Base-by-base conservation (phyloP, 2,888 invertebrate genomes). In the Cantharis lateralis region DNA sequence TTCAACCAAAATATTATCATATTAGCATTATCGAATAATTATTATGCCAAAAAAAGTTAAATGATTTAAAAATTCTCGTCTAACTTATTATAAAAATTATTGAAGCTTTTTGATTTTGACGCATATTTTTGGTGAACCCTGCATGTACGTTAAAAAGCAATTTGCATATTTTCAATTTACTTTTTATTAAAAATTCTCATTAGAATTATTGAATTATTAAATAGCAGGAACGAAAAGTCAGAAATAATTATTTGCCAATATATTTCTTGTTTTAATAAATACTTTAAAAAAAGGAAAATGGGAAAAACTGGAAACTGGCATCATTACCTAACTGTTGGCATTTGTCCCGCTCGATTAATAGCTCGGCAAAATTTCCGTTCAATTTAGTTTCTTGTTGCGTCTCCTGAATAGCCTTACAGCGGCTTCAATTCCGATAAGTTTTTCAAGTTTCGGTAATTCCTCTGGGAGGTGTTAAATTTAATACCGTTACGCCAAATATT, bases 311-410 rank as follows among this genome's bases (percentile, higher is more conserved):
- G 75, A 79, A 77, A 78, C 73, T 79, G 72, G 71, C 80, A 79
- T 74, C 71, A 64, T 32, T 63, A 69, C 74, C 72, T 80, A 82
- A 81, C 83, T 82, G 83, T 84, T 84, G 85, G 85, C 84, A 85
- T 85, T 85, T 85, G 83, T 82, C 82, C 82, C 82, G 84, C 82
- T 84, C 85, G 85, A 85, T 86, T 85, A 85, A 84, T 84, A 84
- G 82, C 84, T 82, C 80, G 82, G 83, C 82, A 83, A 84, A 85
- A 85, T 86, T 86, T 86, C 86, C 86, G 85, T 86, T 86, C 86
- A 85, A 86, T 86, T 86, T 86, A 84, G 84, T 85, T 85, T 83
- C 85, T 86, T 85, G 86, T 86, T 86, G 85, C 85, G 84, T 84
- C 81, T 80, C 24, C 79, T 82, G 83, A 84, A 84, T 84, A 78